A percentile compares a stretch with the other conserved stretches of the same genome.
These are phyloP conservation scores for Spheniscus humboldti DNA, from an alignment of 2,797 vertebrate species.

Conservation along the genomic window DNA sequence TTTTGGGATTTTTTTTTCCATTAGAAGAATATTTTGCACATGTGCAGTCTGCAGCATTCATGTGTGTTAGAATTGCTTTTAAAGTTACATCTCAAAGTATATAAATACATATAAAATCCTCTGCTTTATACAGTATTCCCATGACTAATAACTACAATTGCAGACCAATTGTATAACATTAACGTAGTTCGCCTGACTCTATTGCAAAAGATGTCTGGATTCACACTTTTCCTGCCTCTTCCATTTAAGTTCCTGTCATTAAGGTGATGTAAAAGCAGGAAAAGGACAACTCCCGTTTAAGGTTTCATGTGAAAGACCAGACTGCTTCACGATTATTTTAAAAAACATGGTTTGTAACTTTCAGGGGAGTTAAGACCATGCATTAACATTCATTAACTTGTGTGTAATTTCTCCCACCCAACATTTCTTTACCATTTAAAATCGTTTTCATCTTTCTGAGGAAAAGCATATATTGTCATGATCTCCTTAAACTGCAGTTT, in stretches of 20 bases:
- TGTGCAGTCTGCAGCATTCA: fast-evolving
- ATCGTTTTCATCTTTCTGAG: constrained; percentile 40
- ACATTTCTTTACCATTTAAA: constrained; percentile 34
- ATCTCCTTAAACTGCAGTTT: constrained; percentile 60
- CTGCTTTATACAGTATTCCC: background rate
- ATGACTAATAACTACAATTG: background rate
- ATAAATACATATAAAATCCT: background rate
- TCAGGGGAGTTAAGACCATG: background rate
- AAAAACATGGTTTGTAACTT: constrained; percentile 39
- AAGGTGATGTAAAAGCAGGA: background rate
- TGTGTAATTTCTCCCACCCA: constrained; percentile 36
- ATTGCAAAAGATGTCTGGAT: background rate
- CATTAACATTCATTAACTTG: constrained; percentile 57
- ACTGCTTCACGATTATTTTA: constrained; percentile 6
- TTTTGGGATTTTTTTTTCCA: background rate
- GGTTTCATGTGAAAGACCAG: background rate
- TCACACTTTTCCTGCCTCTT: background rate
- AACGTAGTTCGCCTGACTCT: background rate
- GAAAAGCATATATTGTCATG: constrained; percentile 1
- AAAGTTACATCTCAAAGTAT: fast-evolving
- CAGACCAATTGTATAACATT: background rate
- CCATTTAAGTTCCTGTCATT: constrained; percentile 3
- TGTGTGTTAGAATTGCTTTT: fast-evolving
- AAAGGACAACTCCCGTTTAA: constrained; percentile 49
- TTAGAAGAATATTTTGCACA: background rate